phyloP scores from a whole-genome alignment of 2,888 invertebrate species.

The Leucophenga montana region DNA sequence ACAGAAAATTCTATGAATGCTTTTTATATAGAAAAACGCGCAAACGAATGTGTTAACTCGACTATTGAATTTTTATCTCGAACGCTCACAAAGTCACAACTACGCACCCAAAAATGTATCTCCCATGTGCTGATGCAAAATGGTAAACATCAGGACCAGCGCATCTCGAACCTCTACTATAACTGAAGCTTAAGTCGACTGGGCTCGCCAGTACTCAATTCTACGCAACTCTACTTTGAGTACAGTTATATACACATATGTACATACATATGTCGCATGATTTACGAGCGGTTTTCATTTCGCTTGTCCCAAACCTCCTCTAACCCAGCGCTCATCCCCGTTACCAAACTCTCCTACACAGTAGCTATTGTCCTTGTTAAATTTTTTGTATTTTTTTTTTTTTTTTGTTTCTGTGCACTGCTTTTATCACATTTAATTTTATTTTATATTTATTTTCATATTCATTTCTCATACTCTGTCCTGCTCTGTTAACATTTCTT shows the following conservation, averaged over 20 bases:
- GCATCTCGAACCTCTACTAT: no score
- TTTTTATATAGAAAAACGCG: not conserved
- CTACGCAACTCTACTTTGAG: not conserved
- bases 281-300: slow-evolving; percentile 49
- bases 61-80: slow-evolving; percentile 65
- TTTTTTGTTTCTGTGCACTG: slow-evolving; percentile 35
- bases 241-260: slow-evolving; percentile 8
- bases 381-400: not conserved
- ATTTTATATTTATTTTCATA: slow-evolving; percentile 23
- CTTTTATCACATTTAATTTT: slow-evolving; percentile 33
- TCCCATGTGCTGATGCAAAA: slow-evolving; percentile 6
- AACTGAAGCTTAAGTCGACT: no score
- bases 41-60: slow-evolving; percentile 65
- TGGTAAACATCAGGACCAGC: not conserved
- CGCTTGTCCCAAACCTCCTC: not conserved
- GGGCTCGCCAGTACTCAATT: no score
- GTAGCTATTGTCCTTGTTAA: no score
- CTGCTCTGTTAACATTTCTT: not conserved
- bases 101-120: not conserved
- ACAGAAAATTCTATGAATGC: no score
- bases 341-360: no score
- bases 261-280: slow-evolving; percentile 46
- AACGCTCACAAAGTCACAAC: slow-evolving; percentile 39
- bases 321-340: no score
- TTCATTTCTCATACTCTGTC: slow-evolving; percentile 10